phyloP scores from a whole-genome alignment of 1,140 invertebrate species.

The Hylyphantes graminicola region DNA sequence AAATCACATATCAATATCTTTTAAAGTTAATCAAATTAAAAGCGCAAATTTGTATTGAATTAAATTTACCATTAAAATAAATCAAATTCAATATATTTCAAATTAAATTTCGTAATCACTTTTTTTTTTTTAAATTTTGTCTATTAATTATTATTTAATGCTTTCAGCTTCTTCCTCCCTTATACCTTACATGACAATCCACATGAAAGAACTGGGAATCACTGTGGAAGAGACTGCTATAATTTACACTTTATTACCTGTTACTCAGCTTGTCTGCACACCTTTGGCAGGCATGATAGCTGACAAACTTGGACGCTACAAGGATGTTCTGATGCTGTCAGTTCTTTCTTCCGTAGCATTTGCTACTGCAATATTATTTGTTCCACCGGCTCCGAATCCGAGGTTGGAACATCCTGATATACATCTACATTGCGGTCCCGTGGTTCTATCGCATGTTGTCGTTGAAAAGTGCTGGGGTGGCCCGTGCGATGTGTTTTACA shows the following conservation, averaged over 20 bases:
- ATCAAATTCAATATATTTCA: not conserved
- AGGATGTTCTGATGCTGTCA: conserved; percentile 75
- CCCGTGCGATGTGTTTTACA: conserved; percentile 51
- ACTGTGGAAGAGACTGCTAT: conserved; percentile 86
- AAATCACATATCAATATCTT: too few species aligned
- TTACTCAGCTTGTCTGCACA: conserved; percentile 81
- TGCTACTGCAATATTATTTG: conserved; percentile 75
- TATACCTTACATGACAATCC: conserved; percentile 86
- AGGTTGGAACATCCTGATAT: conserved; percentile 49
- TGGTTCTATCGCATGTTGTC: conserved; percentile 32
- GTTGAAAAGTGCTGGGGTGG: conserved; percentile 59
- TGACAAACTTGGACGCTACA: conserved; percentile 84
- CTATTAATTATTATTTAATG: conserved; percentile 55
- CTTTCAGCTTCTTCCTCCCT: conserved; percentile 78
- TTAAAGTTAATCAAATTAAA: not conserved
- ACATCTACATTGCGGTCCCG: conserved; percentile 49
- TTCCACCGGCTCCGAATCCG: conserved; percentile 65
- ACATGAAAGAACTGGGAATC: conserved; percentile 86
- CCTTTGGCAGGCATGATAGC: conserved; percentile 82
- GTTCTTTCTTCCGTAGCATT: conserved; percentile 78
- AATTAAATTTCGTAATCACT: not conserved
- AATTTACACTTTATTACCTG: conserved; percentile 83
- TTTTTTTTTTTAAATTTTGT: not conserved
- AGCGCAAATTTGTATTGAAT: not conserved
- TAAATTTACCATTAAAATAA: not conserved